phyloP scores from a whole-genome alignment of 2,888 invertebrate genomes.

The Dendrolimus houi region DNA sequence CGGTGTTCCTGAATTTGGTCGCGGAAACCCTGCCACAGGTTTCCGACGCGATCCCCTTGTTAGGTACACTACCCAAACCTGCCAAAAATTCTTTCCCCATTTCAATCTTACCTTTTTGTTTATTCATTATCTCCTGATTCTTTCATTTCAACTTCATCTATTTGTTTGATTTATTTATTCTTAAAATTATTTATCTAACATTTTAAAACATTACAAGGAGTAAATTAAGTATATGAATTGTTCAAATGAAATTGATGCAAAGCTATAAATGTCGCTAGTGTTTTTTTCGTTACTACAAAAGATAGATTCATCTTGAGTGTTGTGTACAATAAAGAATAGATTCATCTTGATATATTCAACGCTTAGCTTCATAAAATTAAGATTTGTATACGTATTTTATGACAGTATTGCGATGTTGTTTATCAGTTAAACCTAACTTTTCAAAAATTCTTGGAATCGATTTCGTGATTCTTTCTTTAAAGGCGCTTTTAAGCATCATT shows the following conservation, averaged over 20 bases:
- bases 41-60: constrained; percentile 99
- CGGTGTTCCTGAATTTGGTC: constrained; percentile 99
- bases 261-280: neutral
- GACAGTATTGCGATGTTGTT: constrained; percentile 12
- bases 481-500: constrained; percentile 8
- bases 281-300: neutral
- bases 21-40: constrained; percentile 99
- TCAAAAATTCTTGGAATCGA: constrained; percentile 59
- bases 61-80: constrained; percentile 87
- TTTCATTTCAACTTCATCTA: constrained; percentile 36
- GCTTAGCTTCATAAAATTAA: neutral
- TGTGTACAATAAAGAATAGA: neutral
- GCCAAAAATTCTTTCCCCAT: constrained; percentile 37
- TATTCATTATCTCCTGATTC: constrained; percentile 30
- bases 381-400: constrained; percentile 4
- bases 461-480: constrained; percentile 44
- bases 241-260: neutral
- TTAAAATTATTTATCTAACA: constrained; percentile 17
- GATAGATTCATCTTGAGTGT: neutral
- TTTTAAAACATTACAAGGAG: constrained; percentile 74
- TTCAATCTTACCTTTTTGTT: constrained; percentile 40
- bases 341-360: neutral
- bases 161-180: constrained; percentile 25
- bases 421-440: constrained; percentile 11
- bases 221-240: constrained; percentile 46